phyloP scores from a whole-genome alignment of 2,797 vertebrate genomes.

The Tenualosa ilisha region DNA sequence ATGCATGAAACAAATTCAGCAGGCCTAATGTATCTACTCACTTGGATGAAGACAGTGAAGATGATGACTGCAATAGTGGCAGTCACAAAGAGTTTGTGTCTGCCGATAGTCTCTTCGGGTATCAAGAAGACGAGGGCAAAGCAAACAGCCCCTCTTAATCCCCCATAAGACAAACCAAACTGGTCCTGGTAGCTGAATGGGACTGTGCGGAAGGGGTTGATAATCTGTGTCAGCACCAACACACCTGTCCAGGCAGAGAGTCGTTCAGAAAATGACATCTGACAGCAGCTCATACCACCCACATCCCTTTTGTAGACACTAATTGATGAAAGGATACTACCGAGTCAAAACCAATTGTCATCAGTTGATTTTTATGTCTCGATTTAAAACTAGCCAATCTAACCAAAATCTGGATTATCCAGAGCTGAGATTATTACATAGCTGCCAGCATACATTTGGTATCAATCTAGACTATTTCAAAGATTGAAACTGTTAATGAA shows the following conservation, averaged over 20 bases:
- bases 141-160: slow-evolving; percentile 92
- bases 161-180: slow-evolving; percentile 93
- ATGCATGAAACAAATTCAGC: not conserved
- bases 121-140: slow-evolving; percentile 94
- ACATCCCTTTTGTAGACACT: not conserved
- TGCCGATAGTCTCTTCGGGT: slow-evolving; percentile 79
- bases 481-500: not conserved
- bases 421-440: too few species aligned
- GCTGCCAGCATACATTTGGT: too few species aligned
- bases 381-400: too few species aligned
- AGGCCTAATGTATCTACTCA: slow-evolving; percentile 52
- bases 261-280: not conserved
- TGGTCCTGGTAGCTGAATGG: slow-evolving; percentile 93
- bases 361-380: not conserved
- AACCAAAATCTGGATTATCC: too few species aligned
- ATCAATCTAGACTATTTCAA: not conserved
- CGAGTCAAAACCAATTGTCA: slow-evolving; percentile 5
- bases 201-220: slow-evolving; percentile 94
- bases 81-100: slow-evolving; percentile 90
- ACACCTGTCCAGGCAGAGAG: slow-evolving; percentile 76
- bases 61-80: slow-evolving; percentile 91
- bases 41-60: slow-evolving; percentile 97
- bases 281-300: not conserved
- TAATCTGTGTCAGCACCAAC: slow-evolving; percentile 90
- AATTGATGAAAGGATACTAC: not conserved